phyloP scores from a whole-genome alignment of 1,140 invertebrate species.

The Atta cephalotes region DNA sequence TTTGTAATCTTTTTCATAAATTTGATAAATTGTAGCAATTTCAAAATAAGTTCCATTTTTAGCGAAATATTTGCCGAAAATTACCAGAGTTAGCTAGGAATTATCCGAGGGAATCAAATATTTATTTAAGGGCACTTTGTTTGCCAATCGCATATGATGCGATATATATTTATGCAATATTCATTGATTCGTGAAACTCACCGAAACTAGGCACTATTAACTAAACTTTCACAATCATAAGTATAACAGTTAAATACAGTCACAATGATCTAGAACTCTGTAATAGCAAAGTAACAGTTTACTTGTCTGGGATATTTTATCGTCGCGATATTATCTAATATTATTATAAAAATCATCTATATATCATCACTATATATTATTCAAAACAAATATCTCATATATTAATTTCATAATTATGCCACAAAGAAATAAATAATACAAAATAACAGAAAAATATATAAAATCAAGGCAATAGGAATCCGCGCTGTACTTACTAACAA shows the following conservation, averaged over 20 bases:
- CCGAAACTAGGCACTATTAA: conserved; percentile 48
- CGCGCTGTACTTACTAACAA: no score
- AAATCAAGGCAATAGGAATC: no score
- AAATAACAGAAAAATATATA: background rate
- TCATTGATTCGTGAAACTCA: conserved; percentile 45
- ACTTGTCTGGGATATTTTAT: background rate
- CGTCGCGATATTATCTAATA: background rate
- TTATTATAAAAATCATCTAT: background rate
- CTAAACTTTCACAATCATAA: conserved; percentile 53
- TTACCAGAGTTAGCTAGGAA: conserved; percentile 9
- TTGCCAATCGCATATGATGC: background rate
- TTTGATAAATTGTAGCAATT: background rate
- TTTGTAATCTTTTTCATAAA: background rate
- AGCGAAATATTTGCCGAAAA: background rate
- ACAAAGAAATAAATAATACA: background rate
- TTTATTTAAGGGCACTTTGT: conserved; percentile 43
- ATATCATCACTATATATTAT: background rate
- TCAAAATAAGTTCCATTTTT: background rate
- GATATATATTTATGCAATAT: conserved; percentile 17
- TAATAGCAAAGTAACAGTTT: conserved; percentile 15
- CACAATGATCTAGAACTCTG: conserved; percentile 8
- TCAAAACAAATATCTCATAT: background rate
- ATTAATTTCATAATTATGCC: background rate
- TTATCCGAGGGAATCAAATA: conserved; percentile 46
- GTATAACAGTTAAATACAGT: conserved; percentile 36